Conservation (phyloP, 1,140 invertebrate genomes). For the Propsilocerus akamusi region DNA sequence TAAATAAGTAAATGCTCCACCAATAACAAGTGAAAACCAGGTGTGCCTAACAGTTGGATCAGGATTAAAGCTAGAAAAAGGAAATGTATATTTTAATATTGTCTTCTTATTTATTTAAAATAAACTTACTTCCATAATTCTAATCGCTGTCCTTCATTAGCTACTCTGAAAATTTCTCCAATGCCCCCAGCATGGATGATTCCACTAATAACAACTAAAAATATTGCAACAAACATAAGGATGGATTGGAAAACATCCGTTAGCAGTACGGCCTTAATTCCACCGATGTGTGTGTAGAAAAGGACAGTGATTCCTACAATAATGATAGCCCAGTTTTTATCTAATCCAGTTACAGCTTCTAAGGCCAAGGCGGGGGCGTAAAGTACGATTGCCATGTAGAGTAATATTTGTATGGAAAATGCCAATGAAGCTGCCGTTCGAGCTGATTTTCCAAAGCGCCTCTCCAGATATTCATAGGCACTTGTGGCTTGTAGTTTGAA, state of each 20-base stretch:
- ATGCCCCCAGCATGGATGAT: slow-evolving; percentile 40
- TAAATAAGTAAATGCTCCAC: slow-evolving; percentile 52
- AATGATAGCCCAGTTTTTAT: slow-evolving; percentile 53
- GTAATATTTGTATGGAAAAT: slow-evolving; percentile 63
- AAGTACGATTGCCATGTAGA: slow-evolving; percentile 85
- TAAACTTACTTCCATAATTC: slow-evolving; percentile 45
- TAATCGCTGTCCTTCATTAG: slow-evolving; percentile 39
- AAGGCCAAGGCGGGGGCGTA: slow-evolving; percentile 82
- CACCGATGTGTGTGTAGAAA: slow-evolving; percentile 71
- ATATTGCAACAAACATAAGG: slow-evolving; percentile 56
- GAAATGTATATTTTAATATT: background rate
- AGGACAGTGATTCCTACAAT: slow-evolving; percentile 66
- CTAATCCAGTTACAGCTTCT: slow-evolving; percentile 66
- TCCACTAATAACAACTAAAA: slow-evolving; percentile 55
- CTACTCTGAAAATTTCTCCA: slow-evolving; percentile 41
- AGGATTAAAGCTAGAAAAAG: slow-evolving; percentile 29
- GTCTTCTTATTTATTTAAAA: background rate
- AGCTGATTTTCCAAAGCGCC: slow-evolving; percentile 49
- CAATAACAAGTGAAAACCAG: slow-evolving; percentile 49
- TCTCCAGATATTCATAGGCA: slow-evolving; percentile 80
- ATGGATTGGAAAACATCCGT: slow-evolving; percentile 71
- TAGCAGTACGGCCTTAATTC: slow-evolving; percentile 76
- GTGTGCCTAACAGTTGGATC: slow-evolving; percentile 60
- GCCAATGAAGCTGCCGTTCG: slow-evolving; percentile 51
- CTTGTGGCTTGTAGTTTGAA: slow-evolving; percentile 70